A percentile compares a stretch with the other conserved stretches of the same genome.
phyloP scores from a whole-genome alignment of 2,888 invertebrate species.

The Dasysyrphus albostriatus region DNA sequence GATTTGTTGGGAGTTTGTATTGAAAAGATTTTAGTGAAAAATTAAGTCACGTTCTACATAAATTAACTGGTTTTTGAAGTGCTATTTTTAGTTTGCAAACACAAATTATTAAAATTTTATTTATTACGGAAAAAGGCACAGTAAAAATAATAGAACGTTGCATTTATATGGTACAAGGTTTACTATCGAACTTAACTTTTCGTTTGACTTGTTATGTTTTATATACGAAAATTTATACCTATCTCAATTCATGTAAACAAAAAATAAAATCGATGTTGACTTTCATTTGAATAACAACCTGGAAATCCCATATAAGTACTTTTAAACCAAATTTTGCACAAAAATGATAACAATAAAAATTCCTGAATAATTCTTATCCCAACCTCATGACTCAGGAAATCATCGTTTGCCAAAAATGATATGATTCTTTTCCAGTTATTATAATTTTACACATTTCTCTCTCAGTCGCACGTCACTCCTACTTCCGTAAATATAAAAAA shows the following conservation, averaged over 20 bases:
- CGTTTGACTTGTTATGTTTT: background rate
- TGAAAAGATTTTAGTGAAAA: no score
- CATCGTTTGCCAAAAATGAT: background rate
- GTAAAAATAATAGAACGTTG: no score
- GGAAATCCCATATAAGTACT: background rate
- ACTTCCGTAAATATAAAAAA: background rate
- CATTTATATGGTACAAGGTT: background rate
- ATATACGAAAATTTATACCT: background rate
- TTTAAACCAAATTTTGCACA: background rate
- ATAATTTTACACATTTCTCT: no score
- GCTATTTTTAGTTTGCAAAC: no score
- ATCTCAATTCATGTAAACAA: background rate
- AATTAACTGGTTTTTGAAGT: no score
- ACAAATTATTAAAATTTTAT: no score
- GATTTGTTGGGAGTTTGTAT: no score
- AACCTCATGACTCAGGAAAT: background rate
- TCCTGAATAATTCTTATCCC: background rate
- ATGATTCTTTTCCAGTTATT: background rate
- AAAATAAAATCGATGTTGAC: background rate
- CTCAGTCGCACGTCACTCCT: no score
- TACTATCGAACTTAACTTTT: background rate
- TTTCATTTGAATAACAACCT: background rate
- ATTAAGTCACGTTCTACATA: no score
- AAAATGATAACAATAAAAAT: background rate
- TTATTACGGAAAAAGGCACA: no score